phyloP scores from a whole-genome alignment of 2,888 invertebrate species.

The Ommatoiulus sabulosus region DNA sequence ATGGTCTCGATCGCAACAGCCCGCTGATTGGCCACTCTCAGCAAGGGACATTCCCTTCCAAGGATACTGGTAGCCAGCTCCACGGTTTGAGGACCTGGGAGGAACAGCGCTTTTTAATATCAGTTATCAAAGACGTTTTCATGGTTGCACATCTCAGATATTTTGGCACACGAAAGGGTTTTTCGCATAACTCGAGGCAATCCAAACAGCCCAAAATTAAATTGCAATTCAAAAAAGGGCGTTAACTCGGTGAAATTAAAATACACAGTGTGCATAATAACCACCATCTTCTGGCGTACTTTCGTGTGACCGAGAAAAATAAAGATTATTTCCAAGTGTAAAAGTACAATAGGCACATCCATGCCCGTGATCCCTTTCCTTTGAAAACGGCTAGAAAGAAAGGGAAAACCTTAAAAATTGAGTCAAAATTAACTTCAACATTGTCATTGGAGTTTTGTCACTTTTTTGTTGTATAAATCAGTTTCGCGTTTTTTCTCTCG shows the following conservation, averaged over 20 bases:
- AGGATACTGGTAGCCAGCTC: neutral
- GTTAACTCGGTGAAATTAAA: neutral
- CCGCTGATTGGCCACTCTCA: neutral
- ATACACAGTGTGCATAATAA: neutral
- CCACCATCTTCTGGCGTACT: neutral
- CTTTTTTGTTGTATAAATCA: slow-evolving; percentile 20
- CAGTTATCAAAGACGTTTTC: neutral
- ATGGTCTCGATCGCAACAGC: neutral
- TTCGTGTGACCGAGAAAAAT: neutral
- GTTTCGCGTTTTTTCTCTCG: neutral
- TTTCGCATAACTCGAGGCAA: neutral
- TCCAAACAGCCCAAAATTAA: neutral
- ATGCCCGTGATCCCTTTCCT: neutral
- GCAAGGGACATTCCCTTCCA: neutral
- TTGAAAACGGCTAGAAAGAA: neutral
- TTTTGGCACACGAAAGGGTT: neutral
- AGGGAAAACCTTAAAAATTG: neutral
- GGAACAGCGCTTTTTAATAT: neutral
- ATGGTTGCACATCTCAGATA: neutral
- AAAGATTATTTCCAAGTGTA: neutral
- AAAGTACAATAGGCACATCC: neutral
- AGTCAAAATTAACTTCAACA: neutral
- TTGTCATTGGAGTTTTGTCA: slow-evolving; percentile 20
- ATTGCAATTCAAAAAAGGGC: neutral
- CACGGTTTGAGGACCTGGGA: neutral